A percentile compares a stretch with the other conserved stretches of the same genome.
Evolutionary conservation across 2,797 vertebrate species (phyloP).

Genomic region (Phoebastria nigripes): DNA sequence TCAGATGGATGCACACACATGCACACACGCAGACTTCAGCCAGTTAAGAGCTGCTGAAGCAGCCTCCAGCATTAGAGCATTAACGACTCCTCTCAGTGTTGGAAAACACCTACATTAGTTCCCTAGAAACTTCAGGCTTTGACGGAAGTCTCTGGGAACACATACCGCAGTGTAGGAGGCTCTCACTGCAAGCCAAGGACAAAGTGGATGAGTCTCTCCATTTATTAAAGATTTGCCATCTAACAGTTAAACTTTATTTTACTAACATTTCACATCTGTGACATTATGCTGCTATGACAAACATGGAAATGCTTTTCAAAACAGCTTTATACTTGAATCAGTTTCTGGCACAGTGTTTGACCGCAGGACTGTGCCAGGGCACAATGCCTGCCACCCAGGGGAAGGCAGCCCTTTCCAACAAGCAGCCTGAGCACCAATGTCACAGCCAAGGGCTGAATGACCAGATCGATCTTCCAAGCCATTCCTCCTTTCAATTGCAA

Average conservation of each 20-base stretch:
- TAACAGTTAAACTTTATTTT: background rate
- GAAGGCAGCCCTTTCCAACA: background rate
- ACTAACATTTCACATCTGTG: background rate
- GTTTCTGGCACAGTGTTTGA: background rate
- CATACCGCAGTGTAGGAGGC: background rate
- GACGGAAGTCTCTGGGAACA: background rate
- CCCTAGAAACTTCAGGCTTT: background rate
- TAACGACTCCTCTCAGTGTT: background rate
- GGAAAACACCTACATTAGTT: background rate
- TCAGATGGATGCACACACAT: background rate
- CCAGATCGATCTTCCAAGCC: background rate
- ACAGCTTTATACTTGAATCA: background rate
- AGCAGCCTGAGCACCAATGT: background rate
- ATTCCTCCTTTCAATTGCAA: background rate
- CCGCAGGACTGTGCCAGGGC: background rate
- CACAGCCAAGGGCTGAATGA: background rate
- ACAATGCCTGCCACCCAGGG: constrained; percentile 16
- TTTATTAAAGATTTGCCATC: background rate
- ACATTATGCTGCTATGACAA: background rate
- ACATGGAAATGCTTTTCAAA: constrained; percentile 8
- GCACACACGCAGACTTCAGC: background rate
- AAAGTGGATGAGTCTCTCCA: background rate
- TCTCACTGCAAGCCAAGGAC: background rate
- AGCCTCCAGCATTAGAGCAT: background rate
- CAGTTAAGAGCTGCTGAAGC: background rate